Evolutionary conservation across 2,888 invertebrate genomes (phyloP), one percentile per base, ranked within the genome.

Genomic region (Parnassius apollo): DNA sequence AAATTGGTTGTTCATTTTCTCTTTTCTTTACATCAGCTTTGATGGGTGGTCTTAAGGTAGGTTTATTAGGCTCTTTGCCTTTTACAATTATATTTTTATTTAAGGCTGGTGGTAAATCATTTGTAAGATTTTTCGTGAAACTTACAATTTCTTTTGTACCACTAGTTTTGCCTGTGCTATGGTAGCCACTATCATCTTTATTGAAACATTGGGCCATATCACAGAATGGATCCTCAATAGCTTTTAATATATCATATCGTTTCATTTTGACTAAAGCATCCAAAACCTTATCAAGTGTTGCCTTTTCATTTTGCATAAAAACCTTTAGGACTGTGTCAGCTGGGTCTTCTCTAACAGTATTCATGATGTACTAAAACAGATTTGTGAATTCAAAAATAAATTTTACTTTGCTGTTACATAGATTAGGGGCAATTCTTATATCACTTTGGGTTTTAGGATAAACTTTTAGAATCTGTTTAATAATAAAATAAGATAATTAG

Each of bases 281-380:
- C 18, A 93, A 64, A 70, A 93, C 85, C 77, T 92, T 93, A 67
- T 93, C 93, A 59, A 93, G 72, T 42, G 93, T 93, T 51, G 93
- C 92, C 62, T 88, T 88, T 35, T 87, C 83, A 71, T 84, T 85
- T 80, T 93, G 93, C 66, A 86, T 86, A 69, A 87, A 93, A 8
- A 93, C 84, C 77, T 92, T 86, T 49, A 93, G 74, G 1, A 93
- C 90, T 68, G 91, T 86, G 69, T 93, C 93, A 18, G 91, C 93
- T 59, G 91, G 93, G 70, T 93, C 93, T 62, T 91, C 90, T 69
- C 86, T 90, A 13, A 93, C 88, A 58, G 91, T 86, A 72, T 92
- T 90, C 71, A 84, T 89, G 68, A 93, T 93, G 65, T 93, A 91
- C 92, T 92, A 81, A 62, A 83, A 85, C 35, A 35, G 35, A 35